Conservation (phyloP, 2,888 invertebrate species). For the Clepsis dumicolana region DNA sequence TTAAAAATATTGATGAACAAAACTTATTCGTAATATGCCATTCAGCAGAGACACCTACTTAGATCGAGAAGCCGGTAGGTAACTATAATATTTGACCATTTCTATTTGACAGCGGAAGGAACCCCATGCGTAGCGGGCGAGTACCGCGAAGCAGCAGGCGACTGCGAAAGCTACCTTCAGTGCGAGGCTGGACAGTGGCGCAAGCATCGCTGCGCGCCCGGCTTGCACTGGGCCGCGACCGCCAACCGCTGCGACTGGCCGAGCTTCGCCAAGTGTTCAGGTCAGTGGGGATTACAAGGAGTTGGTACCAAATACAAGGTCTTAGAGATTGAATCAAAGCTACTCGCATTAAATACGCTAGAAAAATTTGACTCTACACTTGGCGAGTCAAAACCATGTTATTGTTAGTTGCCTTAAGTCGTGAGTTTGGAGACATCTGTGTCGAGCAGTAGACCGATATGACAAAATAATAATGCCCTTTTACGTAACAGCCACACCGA, state of each 20-base stretch:
- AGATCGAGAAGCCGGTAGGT: background rate
- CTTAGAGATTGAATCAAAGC: no score
- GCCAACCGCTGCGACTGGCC: constrained; percentile 94
- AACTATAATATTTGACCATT: background rate
- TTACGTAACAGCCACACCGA: constrained; percentile 50
- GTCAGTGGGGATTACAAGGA: constrained; percentile 51
- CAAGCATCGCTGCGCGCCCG: constrained; percentile 92
- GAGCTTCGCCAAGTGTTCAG: constrained; percentile 88
- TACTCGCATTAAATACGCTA: no score
- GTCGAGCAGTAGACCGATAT: background rate
- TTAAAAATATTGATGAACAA: no score
- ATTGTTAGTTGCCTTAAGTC: no score
- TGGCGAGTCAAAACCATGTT: no score
- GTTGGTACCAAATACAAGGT: background rate
- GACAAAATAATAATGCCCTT: background rate
- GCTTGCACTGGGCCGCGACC: constrained; percentile 91
- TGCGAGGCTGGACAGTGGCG: constrained; percentile 91
- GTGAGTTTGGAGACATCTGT: no score
- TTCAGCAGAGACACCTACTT: no score
- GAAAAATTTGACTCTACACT: no score
- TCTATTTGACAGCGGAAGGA: constrained; percentile 66
- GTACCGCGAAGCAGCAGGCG: constrained; percentile 87
- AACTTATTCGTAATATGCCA: no score
- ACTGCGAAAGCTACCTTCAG: constrained; percentile 92
- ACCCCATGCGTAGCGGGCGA: constrained; percentile 74